Base-by-base conservation (phyloP, 2,113 vertebrate species). In the Mormoops blainvillei region DNA sequence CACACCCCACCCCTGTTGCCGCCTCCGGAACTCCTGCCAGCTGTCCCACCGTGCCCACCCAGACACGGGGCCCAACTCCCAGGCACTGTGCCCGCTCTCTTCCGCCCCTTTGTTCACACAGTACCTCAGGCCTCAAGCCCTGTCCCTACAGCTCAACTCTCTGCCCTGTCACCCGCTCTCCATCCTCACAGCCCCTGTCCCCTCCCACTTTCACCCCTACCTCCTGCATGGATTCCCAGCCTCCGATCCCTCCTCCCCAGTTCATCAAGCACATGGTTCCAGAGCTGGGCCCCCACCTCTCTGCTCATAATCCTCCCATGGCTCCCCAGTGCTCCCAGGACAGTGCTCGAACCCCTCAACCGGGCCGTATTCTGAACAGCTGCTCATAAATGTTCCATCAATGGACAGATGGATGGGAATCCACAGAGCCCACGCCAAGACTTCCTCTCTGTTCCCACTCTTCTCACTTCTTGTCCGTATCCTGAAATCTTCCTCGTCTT, bases 1-100 rank as follows among this genome's bases (percentile, higher is more conserved):
- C 16, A 28, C 43, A 58, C 43, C 15, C 33, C 50, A n/a, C n/a
- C n/a, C n/a, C n/a, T 41, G 0, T 33, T 0, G 1, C 31, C 68
- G 26, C 28, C 24, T 41, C 31, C 65, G 41, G 50, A 76, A 78
- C 20, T 41, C 63, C 70, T 33, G 14, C 14, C 1, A 43, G 31
- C 45, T 4, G 2, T 16, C 9, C 63, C 45, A 73, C 56, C 31
- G 3, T 36, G 19, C 20, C n/a, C 31, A 85, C 52, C 50, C 43
- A 54, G 33, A 48, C 2, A 3, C 28, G 15, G 14, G 6, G 33
- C 68, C 74, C 33, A 28, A 38, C 48, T 61, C 31, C 26, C 4
- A 31, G n/a, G 36, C 50, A 43, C 45, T 2, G 48, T 38, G 48
- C 5, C 43, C 15, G 15, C 33, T 45, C 54, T 31, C 31, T 74